Base-by-base conservation (phyloP, 1,140 invertebrate genomes). In the Calephelis virginiensis region DNA sequence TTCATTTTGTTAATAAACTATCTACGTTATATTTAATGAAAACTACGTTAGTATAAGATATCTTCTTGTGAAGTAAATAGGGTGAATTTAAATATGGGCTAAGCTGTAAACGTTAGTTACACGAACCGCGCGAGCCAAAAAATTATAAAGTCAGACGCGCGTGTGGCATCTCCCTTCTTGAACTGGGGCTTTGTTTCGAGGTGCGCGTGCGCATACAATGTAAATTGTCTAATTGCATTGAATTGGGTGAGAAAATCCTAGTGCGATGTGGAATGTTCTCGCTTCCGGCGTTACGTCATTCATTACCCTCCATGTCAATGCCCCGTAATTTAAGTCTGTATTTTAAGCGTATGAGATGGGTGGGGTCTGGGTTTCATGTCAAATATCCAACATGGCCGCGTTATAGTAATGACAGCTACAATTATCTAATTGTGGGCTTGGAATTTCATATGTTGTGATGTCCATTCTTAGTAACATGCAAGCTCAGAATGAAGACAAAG, bases 201-300 rank as follows among this genome's bases (percentile, higher is more conserved):
- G 46, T 47, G 65, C 69, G 66, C 50, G 49, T 49, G 47, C 69
- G 66, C 63, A 63, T 73, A 74, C 67, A 75, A 77, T 74, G 67
- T 72, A 71, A 69, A 71, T 67, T 64, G 66, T 74, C 72, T 78
- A 78, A 76, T 78, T 78, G 68, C 48, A 66, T 66, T 75, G 78
- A 78, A 80, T 77, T 80, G 72, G 76, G 76, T 75, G 74, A 78
- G 76, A 80, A 75, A 76, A 75, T 76, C 66, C 56, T 74, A 67
- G 67, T 74, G 63, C 53, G 67, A 61, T 69, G 65, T 65, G 72
- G 76, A 80, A 80, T 80, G 72, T 74, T 76, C 72, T 59, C 59
- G 69, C 70, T 80, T 78, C 76, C 74, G 76, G 68, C 67, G 74
- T 85, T 79, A 79, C 71, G 70, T 78, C 77, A 79, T 61, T 70